Conservation (phyloP, 2,888 invertebrate genomes). For the Tupiocoris notatus region DNA sequence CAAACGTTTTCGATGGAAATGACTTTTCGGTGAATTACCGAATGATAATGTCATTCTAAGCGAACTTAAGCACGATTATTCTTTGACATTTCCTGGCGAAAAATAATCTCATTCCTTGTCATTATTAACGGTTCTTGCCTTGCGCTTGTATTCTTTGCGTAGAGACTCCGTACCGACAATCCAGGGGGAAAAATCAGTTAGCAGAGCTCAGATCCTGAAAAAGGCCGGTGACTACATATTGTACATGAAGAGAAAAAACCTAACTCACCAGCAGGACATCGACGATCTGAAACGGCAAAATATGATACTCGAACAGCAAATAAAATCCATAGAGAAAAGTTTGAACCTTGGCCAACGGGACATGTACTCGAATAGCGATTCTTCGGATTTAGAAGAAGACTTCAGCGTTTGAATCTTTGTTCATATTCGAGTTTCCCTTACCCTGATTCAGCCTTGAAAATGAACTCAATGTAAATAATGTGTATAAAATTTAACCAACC, state of each 20-base stretch:
- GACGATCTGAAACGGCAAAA: slow-evolving; percentile 39
- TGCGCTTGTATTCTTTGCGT: too few relatives aligned
- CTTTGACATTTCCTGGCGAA: too few relatives aligned
- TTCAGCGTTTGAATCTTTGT: slow-evolving; percentile 27
- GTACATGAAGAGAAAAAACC: slow-evolving; percentile 30
- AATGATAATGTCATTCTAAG: too few relatives aligned
- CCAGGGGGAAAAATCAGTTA: slow-evolving; percentile 34
- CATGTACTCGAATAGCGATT: slow-evolving; percentile 28
- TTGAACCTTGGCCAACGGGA: slow-evolving; percentile 16
- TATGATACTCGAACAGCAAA: slow-evolving; percentile 30
- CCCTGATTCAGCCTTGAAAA: not conserved
- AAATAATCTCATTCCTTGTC: too few relatives aligned
- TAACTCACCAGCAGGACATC: slow-evolving; percentile 34
- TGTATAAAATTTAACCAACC: slow-evolving; percentile 5
- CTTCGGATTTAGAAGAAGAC: slow-evolving; percentile 35
- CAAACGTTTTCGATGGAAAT: too few relatives aligned
- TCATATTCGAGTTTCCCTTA: not conserved
- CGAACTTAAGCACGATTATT: too few relatives aligned
- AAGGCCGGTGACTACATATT: slow-evolving; percentile 37
- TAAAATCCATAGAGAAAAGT: slow-evolving; percentile 33
- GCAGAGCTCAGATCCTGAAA: slow-evolving; percentile 34
- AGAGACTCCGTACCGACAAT: slow-evolving; percentile 38
- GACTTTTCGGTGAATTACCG: too few relatives aligned
- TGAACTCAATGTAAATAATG: slow-evolving; percentile 1
- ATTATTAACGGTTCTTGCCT: too few relatives aligned